Percentiles rank a stretch among this genome's conserved stretches.
phyloP scores from a whole-genome alignment of 1,140 invertebrate species.

The Chionoecetes opilio region DNA sequence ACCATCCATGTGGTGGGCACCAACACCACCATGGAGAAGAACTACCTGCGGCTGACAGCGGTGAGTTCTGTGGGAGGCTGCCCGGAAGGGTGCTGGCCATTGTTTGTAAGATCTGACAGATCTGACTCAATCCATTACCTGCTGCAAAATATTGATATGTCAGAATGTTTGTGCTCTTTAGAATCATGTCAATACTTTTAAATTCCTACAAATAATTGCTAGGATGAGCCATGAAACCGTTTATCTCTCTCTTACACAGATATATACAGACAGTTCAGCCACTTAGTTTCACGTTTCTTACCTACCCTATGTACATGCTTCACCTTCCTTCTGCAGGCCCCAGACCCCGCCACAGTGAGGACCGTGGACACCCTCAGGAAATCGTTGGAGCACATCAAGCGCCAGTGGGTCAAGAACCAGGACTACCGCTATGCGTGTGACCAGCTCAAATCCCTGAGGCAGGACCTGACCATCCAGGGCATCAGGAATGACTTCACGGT shows the following conservation, averaged over 20 bases:
- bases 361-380: conserved; percentile 93
- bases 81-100: too few relatives aligned
- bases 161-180: not conserved
- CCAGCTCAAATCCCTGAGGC: conserved; percentile 98
- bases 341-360: conserved; percentile 94
- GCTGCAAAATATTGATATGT: too few relatives aligned
- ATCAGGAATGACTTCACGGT: conserved; percentile 97
- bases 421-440: conserved; percentile 99
- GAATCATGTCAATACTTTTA: not conserved
- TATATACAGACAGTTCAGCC: too few relatives aligned
- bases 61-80: conserved; percentile 84
- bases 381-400: conserved; percentile 95
- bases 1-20: conserved; percentile 96
- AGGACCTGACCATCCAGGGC: conserved; percentile 99
- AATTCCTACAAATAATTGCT: too few relatives aligned
- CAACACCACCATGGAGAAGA: conserved; percentile 96
- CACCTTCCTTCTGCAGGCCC: conserved; percentile 88
- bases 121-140: too few relatives aligned
- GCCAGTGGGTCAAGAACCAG: conserved; percentile 93
- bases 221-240: too few relatives aligned
- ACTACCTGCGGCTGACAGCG: conserved; percentile 95
- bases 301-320: not conserved
- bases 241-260: not conserved
- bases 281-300: too few relatives aligned
- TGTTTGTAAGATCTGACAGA: too few relatives aligned